Base-by-base conservation (phyloP, 2,113 vertebrate species). In the Pyxicephalus adspersus region DNA sequence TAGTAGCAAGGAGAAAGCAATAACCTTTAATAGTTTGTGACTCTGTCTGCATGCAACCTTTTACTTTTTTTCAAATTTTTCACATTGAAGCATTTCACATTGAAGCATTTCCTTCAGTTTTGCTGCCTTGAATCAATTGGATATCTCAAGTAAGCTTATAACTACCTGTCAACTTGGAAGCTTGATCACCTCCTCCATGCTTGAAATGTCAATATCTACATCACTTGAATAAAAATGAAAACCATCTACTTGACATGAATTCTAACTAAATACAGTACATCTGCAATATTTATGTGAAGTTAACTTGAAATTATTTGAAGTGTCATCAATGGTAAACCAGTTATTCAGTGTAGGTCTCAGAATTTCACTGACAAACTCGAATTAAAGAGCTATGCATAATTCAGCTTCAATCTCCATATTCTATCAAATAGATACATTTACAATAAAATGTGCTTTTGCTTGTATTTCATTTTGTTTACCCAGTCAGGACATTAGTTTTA, bases 141-240 rank as follows among this genome's bases (percentile, higher is more conserved):
- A 66, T 57, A 82, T 75, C 80, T 82, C 70, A 82, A 82, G 61
- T 82, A 75, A 82, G 80, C 80, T 74, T 82, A 82, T 82, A 82
- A 82, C 80, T 75, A 82, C 28, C 80, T 75, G 80, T 82, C 70
- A 82, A 64, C 60, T 75, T 23, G 3, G 23, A 82, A 82, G 80
- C 70, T 75, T 82, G 80, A 82, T 82, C 71, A 82, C 80, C 75
- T 82, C 71, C 80, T 64, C 70, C 58, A 82, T 82, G 52, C 71
- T 82, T 75, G 61, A 82, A 82, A 82, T 82, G 80, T 82, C 80
- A 82, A 82, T 82, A 82, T 45, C 60, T 82, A 75, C 80, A 75
- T 82, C 66, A 66, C 70, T 52, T 74, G 80, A 75, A 82, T 82
- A 82, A 75, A 75, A 82, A 82, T 82, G 70, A 66, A 75, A 82